Percentiles rank a stretch among this genome's conserved stretches.
phyloP scores from a whole-genome alignment of 2,888 invertebrate species.

The Coremacera marginata region DNA sequence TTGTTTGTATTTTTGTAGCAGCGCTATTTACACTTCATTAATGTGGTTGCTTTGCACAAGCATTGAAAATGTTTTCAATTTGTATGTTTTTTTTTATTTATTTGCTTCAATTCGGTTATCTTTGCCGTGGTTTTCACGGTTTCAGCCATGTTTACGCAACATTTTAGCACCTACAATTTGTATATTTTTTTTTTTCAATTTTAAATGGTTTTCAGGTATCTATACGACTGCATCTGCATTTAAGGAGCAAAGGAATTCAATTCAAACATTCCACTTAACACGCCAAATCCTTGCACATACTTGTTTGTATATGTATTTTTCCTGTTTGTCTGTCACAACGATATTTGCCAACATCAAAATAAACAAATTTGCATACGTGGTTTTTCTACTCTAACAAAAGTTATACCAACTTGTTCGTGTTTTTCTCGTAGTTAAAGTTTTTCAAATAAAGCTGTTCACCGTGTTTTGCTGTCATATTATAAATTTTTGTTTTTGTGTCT shows the following conservation, averaged over 20 bases:
- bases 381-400: background rate
- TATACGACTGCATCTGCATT: too few relatives aligned
- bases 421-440: background rate
- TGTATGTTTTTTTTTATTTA: background rate
- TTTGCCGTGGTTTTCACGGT: slow-evolving; percentile 9
- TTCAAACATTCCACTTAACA: too few relatives aligned
- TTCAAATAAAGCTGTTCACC: background rate
- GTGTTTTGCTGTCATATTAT: background rate
- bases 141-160: slow-evolving; percentile 24
- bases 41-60: too few relatives aligned
- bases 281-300: too few relatives aligned
- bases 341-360: background rate
- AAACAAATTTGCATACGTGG: slow-evolving; percentile 17
- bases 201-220: too few relatives aligned
- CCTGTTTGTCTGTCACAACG: too few relatives aligned
- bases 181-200: background rate
- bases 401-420: background rate
- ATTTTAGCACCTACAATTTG: slow-evolving; percentile 23
- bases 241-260: too few relatives aligned
- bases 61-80: background rate
- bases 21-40: too few relatives aligned
- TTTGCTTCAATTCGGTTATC: background rate
- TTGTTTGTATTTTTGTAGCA: slow-evolving; percentile 3
- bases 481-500: background rate
- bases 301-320: too few relatives aligned